A percentile compares a stretch with the other conserved stretches of the same genome.
phyloP scores from a whole-genome alignment of 2,888 invertebrate species.

The Nysson spinosus region DNA sequence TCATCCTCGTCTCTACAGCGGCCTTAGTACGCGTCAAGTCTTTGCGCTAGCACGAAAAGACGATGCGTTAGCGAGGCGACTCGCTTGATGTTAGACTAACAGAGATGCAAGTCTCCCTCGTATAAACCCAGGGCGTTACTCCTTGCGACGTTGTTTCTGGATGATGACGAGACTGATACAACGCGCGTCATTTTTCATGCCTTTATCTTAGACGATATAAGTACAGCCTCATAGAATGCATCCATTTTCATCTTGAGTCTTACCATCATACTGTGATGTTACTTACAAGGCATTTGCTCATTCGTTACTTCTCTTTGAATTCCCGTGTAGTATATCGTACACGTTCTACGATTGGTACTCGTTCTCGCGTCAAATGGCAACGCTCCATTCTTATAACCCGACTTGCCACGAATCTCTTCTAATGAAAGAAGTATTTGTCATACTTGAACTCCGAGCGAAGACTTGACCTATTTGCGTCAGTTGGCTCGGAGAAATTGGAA shows the following conservation, averaged over 20 bases:
- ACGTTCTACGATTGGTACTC: too few relatives aligned
- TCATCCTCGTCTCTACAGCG: constrained; percentile 57
- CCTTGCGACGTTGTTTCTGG: neutral
- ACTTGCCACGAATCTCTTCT: constrained; percentile 5
- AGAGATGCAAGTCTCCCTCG: too few relatives aligned
- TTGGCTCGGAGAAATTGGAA: constrained; percentile 25
- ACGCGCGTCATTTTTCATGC: constrained; percentile 46
- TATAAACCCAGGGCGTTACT: neutral
- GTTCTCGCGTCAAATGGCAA: too few relatives aligned
- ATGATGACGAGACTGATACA: constrained; percentile 39
- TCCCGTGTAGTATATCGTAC: too few relatives aligned
- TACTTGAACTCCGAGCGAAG: constrained; percentile 13
- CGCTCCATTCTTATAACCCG: constrained; percentile 7
- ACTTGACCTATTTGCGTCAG: constrained; percentile 33
- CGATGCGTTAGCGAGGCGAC: constrained; percentile 38
- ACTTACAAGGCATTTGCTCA: too few relatives aligned
- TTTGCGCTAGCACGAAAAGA: constrained; percentile 20
- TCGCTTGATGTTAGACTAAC: constrained; percentile 21
- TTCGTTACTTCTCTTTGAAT: too few relatives aligned
- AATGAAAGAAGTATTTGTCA: constrained; percentile 24
- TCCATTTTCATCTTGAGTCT: too few relatives aligned
- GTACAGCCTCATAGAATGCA: constrained; percentile 27
- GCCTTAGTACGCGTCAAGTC: constrained; percentile 39
- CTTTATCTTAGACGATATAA: constrained; percentile 24
- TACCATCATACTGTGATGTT: too few relatives aligned